phyloP scores from a whole-genome alignment of 1,140 invertebrate species.

The Cherax destructor region DNA sequence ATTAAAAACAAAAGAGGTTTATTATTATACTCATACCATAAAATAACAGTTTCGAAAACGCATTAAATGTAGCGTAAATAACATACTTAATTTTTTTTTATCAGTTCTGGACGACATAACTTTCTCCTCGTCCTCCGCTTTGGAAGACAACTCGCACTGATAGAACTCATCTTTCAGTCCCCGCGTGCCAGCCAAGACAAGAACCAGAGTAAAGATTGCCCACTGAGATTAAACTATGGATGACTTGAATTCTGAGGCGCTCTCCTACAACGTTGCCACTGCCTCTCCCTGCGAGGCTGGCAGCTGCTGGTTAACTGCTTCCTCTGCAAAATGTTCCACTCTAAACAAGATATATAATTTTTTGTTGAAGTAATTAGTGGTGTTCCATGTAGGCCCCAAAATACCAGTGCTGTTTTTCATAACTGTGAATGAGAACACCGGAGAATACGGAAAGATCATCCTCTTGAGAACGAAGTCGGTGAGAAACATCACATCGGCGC shows the following conservation, averaged over 20 bases:
- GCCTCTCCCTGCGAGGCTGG: neutral
- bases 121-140: neutral
- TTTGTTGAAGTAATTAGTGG: too few species aligned
- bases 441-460: neutral
- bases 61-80: too few species aligned
- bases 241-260: conserved; percentile 61
- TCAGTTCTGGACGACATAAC: neutral
- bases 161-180: conserved; percentile 45
- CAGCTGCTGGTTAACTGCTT: neutral
- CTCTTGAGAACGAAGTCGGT: neutral
- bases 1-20: too few species aligned
- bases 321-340: neutral
- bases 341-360: too few species aligned
- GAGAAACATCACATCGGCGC: conserved; percentile 11
- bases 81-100: neutral
- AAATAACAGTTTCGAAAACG: too few species aligned
- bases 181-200: conserved; percentile 52
- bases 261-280: conserved; percentile 25
- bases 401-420: too few species aligned
- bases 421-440: neutral
- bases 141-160: neutral
- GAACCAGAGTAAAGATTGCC: conserved; percentile 62
- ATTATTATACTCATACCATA: too few species aligned
- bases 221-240: conserved; percentile 61
- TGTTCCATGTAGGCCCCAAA: too few species aligned